These are phyloP conservation scores for Gymnodraco acuticeps DNA, from an alignment of 2,797 vertebrate genomes.

Conservation along the genomic window DNA sequence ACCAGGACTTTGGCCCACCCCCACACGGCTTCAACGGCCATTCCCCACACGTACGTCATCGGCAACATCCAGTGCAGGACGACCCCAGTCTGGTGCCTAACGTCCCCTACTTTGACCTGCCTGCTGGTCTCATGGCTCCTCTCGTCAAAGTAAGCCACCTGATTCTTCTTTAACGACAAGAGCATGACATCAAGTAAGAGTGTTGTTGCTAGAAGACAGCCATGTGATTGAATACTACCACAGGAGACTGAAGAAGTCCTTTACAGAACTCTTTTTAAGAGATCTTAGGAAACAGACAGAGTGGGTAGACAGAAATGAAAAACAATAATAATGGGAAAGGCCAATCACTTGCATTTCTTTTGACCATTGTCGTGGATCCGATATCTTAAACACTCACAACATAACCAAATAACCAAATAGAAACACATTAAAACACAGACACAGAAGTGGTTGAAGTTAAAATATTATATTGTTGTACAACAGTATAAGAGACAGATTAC, in stretches of 20 bases:
- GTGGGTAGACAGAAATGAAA: neutral
- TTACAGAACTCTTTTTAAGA: neutral
- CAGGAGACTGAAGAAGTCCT: neutral
- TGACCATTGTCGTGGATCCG: no score
- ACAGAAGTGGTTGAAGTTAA: no score
- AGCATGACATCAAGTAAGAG: neutral
- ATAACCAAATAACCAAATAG: no score
- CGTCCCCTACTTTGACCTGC: conserved; percentile 97
- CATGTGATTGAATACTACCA: neutral
- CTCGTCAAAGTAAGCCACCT: conserved; percentile 90
- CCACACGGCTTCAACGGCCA: conserved; percentile 97
- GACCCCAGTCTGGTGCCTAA: conserved; percentile 98
- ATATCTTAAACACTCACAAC: no score
- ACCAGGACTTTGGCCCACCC: conserved; percentile 94
- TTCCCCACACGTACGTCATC: conserved; percentile 91
- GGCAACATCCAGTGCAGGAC: conserved; percentile 93
- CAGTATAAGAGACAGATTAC: no score
- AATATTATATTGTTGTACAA: no score
- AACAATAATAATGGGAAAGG: neutral
- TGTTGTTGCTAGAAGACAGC: neutral
- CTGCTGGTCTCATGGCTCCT: conserved; percentile 98
- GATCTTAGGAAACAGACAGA: neutral
- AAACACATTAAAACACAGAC: no score
- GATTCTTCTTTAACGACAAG: neutral
- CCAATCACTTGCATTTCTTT: no score